Base-by-base conservation (phyloP, 2,113 vertebrate genomes). In the Lagenorhynchus albirostris region DNA sequence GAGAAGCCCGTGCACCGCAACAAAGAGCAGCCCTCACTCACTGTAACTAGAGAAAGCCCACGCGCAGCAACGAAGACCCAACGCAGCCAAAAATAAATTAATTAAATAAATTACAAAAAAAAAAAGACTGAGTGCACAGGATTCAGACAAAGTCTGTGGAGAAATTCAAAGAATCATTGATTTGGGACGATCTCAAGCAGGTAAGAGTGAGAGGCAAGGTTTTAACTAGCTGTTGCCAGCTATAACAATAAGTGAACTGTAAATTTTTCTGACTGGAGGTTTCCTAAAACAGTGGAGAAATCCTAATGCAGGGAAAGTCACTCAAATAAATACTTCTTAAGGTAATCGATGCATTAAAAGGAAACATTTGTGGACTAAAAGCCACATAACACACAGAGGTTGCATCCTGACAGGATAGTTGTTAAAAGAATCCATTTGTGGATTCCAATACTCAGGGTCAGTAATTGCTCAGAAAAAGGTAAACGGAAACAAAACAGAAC, bases 401-500 rank as follows among this genome's bases (percentile, higher is more conserved):
- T 77, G 95, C 70, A 84, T 94, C 31, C 96, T 98, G 71, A 97
- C 95, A 88, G 83, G 95, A 96, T 87, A 80, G 65, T 89, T 97
- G 86, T 63, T 70, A 55, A 90, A 97, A 96, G 93, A 81, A 96
- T 97, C 97, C 96, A 94, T 96, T 47, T 98, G 80, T 6, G 18
- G 79, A 81, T 38, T 95, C 92, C 92, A 96, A 86, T 93, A 95
- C 95, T 97, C 87, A 91, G 96, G 96, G 93, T 68, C 84, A 98
- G 93, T 89, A 60, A 79, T 73, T 97, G 96, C 73, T 74, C 97
- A 95, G 82, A 97, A 88, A 98, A 98, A 97, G 98, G 93, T 92
- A 98, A 98, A 98, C 96, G 6, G 95, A 98, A 98, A 79, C 90
- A 97, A 98, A 98, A 97, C 92, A 95, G 87, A 60, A 97, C 94